Evolutionary conservation across 2,888 invertebrate genomes (phyloP), one percentile per base, ranked within the genome.

Genomic region (Coelogynopora nodosa): DNA sequence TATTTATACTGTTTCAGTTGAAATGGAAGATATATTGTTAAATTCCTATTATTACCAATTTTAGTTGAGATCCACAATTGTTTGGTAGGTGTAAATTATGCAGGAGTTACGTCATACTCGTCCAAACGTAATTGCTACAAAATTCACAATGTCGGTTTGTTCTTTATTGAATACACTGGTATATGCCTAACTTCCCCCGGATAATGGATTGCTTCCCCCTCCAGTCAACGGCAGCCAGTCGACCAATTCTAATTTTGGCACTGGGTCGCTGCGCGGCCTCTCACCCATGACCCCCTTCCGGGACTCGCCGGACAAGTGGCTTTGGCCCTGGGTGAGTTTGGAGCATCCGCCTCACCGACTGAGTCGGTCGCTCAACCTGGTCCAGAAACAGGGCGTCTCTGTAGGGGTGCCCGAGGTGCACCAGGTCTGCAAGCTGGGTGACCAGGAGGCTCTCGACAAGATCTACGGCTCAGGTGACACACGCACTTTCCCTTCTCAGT

Each of bases 221-320:
- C 86, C 82, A 81, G 86, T 83, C 29, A 67, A 82, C 67, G 85
- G 85, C 18, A 85, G 67, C 49, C 49, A 49, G 49, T 49, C 49
- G 10, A 18, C 49, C 18, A 49, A 18, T 49, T 49, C 49, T 18
- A 49, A 49, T 49, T 18, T 49, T 5, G 49, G 82, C 26, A 82
- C 29, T 29, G 88, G 90, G 30, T 90, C 91, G 18, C 90, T 91
- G 30, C 89, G 91, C 30, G 91, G 91, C 0, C 88, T 91, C 30
- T 91, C 91, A 88, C 91, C 91, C 18, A 90, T 91, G 91, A 91
- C 91, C 0, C 91, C 91, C 10, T 91, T 91, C 89, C 90, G 90
- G 30, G 91, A 91, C 87, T 30, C 84, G n/a, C 31, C 67, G 30
- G 84, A 84, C 84, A 84, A 84, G 49, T 74, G 1, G 30, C 84